Conservation (phyloP, 2,797 vertebrate genomes). For the Psittacula echo region DNA sequence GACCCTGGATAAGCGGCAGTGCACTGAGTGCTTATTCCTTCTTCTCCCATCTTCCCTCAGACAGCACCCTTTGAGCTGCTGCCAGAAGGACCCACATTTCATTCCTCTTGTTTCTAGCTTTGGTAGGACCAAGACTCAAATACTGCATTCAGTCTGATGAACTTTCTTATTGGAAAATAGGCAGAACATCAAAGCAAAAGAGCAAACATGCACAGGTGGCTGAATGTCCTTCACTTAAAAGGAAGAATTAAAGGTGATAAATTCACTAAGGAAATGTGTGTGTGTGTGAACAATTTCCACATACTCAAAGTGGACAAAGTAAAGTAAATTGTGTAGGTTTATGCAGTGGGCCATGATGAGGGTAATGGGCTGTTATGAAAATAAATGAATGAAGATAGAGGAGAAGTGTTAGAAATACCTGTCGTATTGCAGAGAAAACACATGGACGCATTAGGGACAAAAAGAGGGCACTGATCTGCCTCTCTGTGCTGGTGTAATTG, state of each 20-base stretch:
- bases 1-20: neutral
- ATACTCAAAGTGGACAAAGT: neutral
- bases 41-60: neutral
- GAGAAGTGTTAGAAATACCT: neutral
- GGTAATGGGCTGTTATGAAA: slow-evolving; percentile 19
- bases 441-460: neutral
- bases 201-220: neutral
- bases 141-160: neutral
- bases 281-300: neutral
- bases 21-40: neutral
- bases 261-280: neutral
- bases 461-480: neutral
- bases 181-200: neutral
- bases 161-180: neutral
- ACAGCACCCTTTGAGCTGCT: neutral
- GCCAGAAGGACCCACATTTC: neutral
- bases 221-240: slow-evolving; percentile 35
- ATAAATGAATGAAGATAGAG: slow-evolving; percentile 1
- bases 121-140: neutral
- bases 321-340: slow-evolving; percentile 41
- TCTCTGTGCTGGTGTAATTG: neutral
- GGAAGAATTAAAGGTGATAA: slow-evolving; percentile 33
- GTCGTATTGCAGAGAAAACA: neutral
- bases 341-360: slow-evolving; percentile 11
- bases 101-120: neutral